phyloP scores from a whole-genome alignment of 2,797 vertebrate genomes.

The Myotis myotis region DNA sequence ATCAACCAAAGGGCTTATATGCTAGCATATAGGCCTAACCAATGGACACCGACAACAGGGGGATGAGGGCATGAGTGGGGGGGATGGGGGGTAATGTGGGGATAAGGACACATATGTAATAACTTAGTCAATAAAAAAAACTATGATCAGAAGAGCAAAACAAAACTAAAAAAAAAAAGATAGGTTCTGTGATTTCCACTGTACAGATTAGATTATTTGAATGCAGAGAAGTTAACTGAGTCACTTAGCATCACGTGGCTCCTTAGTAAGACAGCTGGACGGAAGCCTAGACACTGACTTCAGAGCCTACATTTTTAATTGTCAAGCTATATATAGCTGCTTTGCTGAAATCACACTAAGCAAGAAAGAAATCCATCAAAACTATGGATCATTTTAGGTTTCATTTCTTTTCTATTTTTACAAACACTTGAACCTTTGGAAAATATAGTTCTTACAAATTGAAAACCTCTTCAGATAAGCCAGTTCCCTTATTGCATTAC shows the following conservation, averaged over 20 bases:
- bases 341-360: slow-evolving; percentile 27
- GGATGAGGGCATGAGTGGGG: too few relatives aligned
- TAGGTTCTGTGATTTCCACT: not conserved
- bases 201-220: not conserved
- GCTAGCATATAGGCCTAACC: too few relatives aligned
- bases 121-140: too few relatives aligned
- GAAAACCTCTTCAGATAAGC: not conserved
- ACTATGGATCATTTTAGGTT: not conserved
- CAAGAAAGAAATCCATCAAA: slow-evolving; percentile 6
- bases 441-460: slow-evolving; percentile 6
- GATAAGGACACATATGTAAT: too few relatives aligned
- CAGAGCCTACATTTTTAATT: not conserved
- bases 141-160: too few relatives aligned
- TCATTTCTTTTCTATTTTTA: not conserved
- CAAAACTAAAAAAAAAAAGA: not conserved
- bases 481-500: not conserved
- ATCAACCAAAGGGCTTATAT: too few relatives aligned
- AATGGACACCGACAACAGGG: too few relatives aligned
- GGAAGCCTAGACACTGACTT: not conserved
- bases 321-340: not conserved
- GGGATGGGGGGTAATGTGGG: too few relatives aligned
- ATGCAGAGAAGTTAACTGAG: not conserved
- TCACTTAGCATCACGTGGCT: not conserved
- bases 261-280: not conserved
- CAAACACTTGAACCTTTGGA: not conserved